Base-by-base conservation (phyloP, 2,113 vertebrate genomes). In the Acrocephalus kingi region DNA sequence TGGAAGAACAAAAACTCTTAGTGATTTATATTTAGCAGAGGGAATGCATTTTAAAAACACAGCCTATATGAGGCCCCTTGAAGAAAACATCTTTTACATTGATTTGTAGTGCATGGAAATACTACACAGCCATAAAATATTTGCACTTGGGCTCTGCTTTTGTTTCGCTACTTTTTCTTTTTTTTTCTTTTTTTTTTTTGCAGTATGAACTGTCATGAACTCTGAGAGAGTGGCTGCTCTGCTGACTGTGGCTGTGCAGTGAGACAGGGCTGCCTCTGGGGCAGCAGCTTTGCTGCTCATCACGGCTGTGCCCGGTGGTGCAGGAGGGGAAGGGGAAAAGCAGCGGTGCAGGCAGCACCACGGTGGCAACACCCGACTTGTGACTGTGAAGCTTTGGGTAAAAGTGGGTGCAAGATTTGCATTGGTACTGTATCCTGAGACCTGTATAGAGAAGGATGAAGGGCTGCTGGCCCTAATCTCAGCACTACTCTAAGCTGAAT, bases 21-120 rank as follows among this genome's bases (percentile, higher is more conserved):
- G 90, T 97, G 97, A 96, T 96, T 97, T 97, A 97, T 97, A 97
- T 97, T 97, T 97, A 97, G 96, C 93, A 90, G 72, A 83, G 96
- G 69, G 93, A 96, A 96, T 97, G 95, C 74, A 90, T 93, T 96
- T 96, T 93, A 93, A 93, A 96, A 96, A 94, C 94, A 95, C 25
- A 89, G 91, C 74, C 62, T 97, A 76, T 96, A 93, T 43, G 97
- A 96, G 97, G 96, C 96, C 97, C 87, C 93, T 90, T 75, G 89
- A 96, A 95, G 93, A 96, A 97, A 96, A 97, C 96, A 96, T 96
- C 88, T 93, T 91, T 90, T 96, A 88, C 66, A 55, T 94, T 96
- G 96, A 97, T 97, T 97, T 97, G 96, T 95, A 82, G 93, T 74
- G 89, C 76, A 56, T 90, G 69, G 92, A 96, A 97, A 85, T 96